These are phyloP conservation scores for Resseliella maxima DNA, from an alignment of 2,888 invertebrate species.

Conservation along the genomic window DNA sequence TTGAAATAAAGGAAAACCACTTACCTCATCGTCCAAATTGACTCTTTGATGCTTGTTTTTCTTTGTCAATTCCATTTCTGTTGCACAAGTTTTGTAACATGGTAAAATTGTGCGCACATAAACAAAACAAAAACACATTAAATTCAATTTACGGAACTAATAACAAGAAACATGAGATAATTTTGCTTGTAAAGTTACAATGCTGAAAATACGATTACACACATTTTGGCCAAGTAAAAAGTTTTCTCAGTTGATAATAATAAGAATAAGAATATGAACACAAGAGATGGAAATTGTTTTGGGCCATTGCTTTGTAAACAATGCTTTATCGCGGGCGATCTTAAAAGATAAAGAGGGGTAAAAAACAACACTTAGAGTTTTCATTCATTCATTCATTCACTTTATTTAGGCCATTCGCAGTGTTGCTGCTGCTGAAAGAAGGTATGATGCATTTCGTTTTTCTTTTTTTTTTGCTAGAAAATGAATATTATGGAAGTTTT, in stretches of 20 bases:
- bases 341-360: neutral
- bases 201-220: conserved; percentile 18
- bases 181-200: conserved; percentile 20
- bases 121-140: conserved; percentile 46
- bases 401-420: neutral
- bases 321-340: neutral
- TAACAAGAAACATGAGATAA: conserved; percentile 37
- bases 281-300: conserved; percentile 37
- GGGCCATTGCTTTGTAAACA: conserved; percentile 38
- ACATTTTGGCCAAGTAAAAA: neutral
- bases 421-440: neutral
- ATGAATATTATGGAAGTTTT: conserved; percentile 22
- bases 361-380: neutral
- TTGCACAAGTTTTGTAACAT: conserved; percentile 3
- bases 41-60: conserved; percentile 67
- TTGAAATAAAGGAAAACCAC: neutral
- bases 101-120: conserved; percentile 56
- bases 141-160: conserved; percentile 49
- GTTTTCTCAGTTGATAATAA: conserved; percentile 7
- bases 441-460: neutral
- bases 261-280: neutral
- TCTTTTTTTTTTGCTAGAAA: neutral
- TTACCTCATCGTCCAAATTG: conserved; percentile 69
- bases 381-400: neutral
- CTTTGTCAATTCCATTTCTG: conserved; percentile 66